Evolutionary conservation across 2,797 vertebrate species (phyloP).

Genomic region (Salmo trutta): DNA sequence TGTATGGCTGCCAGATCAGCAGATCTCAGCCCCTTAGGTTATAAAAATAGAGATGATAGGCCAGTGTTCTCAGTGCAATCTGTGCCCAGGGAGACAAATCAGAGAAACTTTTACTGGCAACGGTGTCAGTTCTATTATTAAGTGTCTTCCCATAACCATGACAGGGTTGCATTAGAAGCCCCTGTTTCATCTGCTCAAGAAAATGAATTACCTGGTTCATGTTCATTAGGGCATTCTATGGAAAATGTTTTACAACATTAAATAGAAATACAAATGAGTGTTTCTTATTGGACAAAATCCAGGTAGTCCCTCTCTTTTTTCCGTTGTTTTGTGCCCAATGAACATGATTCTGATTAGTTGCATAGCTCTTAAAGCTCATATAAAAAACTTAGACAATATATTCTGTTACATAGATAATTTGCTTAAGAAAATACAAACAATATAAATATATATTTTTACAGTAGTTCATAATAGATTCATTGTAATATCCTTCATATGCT

Average conservation of each 20-base stretch:
- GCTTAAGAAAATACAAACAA: constrained; percentile 54
- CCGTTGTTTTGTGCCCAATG: background rate
- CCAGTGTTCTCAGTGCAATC: background rate
- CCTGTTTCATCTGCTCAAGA: background rate
- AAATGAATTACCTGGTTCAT: background rate
- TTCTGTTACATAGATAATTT: constrained; percentile 39
- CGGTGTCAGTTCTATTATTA: constrained; percentile 4
- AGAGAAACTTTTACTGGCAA: constrained; percentile 4
- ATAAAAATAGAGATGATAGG: background rate
- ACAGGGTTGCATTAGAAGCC: background rate
- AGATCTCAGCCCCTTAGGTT: constrained; percentile 5
- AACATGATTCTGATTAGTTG: background rate
- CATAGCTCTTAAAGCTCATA: background rate
- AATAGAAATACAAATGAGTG: no score
- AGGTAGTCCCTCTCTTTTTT: no score
- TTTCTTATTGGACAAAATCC: no score
- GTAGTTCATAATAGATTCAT: background rate
- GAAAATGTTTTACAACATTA: no score
- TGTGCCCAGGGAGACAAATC: constrained; percentile 2
- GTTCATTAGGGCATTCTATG: no score
- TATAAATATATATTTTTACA: constrained; percentile 48
- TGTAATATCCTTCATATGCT: constrained; percentile 13
- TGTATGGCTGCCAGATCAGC: constrained; percentile 43
- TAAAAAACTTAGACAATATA: constrained; percentile 4
- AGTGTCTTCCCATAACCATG: constrained; percentile 11